phyloP scores from a whole-genome alignment of 2,113 vertebrate species.

The Carettochelys insculpta region DNA sequence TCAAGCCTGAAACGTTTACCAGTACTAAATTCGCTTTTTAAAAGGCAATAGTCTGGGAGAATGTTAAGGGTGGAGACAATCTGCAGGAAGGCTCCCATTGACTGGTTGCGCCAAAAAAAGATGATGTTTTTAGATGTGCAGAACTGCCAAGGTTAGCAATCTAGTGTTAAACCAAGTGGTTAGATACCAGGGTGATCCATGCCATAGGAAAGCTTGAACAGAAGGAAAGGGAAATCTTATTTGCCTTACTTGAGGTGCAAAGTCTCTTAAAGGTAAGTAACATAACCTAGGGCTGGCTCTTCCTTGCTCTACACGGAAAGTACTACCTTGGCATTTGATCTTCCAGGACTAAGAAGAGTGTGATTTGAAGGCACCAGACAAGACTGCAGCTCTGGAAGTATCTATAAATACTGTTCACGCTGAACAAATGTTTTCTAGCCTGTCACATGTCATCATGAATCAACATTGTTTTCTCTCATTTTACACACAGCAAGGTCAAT shows the following conservation, averaged over 20 bases:
- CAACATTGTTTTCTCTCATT: conserved; percentile 13
- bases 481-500: neutral
- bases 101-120: neutral
- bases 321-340: neutral
- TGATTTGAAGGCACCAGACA: conserved; percentile 3
- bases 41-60: neutral
- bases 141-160: conserved; percentile 20
- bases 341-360: neutral
- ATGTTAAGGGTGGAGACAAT: neutral
- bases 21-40: neutral
- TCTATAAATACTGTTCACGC: conserved; percentile 3
- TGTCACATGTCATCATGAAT: neutral
- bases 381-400: conserved; percentile 21
- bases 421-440: conserved; percentile 1
- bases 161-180: neutral
- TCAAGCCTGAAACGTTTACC: neutral
- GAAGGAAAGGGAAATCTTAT: conserved; percentile 6
- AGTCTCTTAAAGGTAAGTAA: conserved; percentile 61
- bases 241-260: conserved; percentile 50
- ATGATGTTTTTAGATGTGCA: neutral
- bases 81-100: neutral
- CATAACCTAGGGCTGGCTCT: conserved; percentile 15
- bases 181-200: neutral
- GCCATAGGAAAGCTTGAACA: neutral
- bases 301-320: conserved; percentile 18